phyloP scores from a whole-genome alignment of 2,797 vertebrate genomes.

The Diceros bicornis region DNA sequence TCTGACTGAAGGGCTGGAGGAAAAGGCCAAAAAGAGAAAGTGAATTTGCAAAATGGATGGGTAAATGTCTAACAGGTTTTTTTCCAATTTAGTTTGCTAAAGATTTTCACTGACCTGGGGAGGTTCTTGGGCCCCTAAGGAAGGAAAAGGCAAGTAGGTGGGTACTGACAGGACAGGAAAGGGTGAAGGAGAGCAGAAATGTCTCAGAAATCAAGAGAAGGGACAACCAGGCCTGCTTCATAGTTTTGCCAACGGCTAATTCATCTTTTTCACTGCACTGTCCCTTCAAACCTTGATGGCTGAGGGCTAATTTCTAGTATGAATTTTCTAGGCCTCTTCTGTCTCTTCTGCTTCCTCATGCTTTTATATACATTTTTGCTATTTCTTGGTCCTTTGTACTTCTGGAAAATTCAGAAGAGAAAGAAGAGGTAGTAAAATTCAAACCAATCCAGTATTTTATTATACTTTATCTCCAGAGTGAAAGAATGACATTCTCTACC shows the following conservation, averaged over 20 bases:
- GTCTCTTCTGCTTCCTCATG: constrained; percentile 16
- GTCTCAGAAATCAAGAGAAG: constrained; percentile 4
- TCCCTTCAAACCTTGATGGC: background rate
- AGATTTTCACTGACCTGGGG: background rate
- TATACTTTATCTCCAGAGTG: constrained; percentile 22
- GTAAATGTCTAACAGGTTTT: background rate
- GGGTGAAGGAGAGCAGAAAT: background rate
- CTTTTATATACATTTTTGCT: constrained; percentile 20
- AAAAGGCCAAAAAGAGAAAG: background rate
- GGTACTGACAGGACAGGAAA: background rate
- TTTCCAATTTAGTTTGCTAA: background rate
- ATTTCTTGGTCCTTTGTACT: constrained; percentile 35
- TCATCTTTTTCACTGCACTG: background rate
- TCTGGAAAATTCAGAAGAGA: background rate
- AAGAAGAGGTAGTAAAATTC: constrained; percentile 28
- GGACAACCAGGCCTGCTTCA: background rate
- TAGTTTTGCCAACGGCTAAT: background rate
- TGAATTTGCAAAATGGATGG: background rate
- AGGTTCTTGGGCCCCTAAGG: background rate
- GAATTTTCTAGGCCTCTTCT: background rate
- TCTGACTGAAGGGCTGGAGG: background rate
- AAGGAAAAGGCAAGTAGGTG: background rate
- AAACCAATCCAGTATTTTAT: background rate
- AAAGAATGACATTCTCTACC: background rate
- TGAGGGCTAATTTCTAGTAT: background rate